Evolutionary conservation across 2,888 invertebrate genomes (phyloP), one percentile per base, ranked within the genome.

Genomic region (Drosophila atripex): DNA sequence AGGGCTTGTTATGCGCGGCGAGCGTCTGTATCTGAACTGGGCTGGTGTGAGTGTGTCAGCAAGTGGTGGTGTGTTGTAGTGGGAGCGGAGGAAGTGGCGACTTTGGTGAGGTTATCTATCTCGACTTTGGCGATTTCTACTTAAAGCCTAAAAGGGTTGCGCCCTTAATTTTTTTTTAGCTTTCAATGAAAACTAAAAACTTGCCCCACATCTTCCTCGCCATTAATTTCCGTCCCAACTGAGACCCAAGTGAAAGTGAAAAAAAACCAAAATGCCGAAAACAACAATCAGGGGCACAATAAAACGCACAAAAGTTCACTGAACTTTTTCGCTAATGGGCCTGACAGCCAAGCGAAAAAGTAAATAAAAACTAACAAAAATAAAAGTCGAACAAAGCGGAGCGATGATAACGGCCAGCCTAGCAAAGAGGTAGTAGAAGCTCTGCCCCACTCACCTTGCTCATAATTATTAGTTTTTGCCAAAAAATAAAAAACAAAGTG

Each of bases 321-420:
- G 87, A 80, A 80, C 80, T 78, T 80, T 78, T 86, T 86, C 58
- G 70, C 85, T 80, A 78, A 75, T 80, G 78, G 80, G n/a, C 12
- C 5, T n/a, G 7, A n/a, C n/a, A n/a, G 35, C 85, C 64, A 69
- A 63, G 59, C 59, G 77, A 80, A 59, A 43, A 77, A 43, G 80
- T 51, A 71, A 54, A 54, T 52, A 52, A 71, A 77, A 82, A 80
- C 82, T 76, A 78, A 68, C 59, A 68, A 56, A 71, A 71, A 43
- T 52, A 70, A 71, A 63, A 63, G 51, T 63, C 51, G 21, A 71
- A 55, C 70, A 71, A 76, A 86, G 78, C 46, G 84, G 65, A 4
- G 43, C 64, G 54, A 59, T 71, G 71, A 83, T 78, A 83, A 85
- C 77, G 78, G 68, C 35, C n/a, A 51, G 49, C 1, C 18, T 56